Percentiles rank a stretch among this genome's conserved stretches.
phyloP scores from a whole-genome alignment of 35 echinoderm and acorn worm genomes.

The Ophiothrix spiculata region DNA sequence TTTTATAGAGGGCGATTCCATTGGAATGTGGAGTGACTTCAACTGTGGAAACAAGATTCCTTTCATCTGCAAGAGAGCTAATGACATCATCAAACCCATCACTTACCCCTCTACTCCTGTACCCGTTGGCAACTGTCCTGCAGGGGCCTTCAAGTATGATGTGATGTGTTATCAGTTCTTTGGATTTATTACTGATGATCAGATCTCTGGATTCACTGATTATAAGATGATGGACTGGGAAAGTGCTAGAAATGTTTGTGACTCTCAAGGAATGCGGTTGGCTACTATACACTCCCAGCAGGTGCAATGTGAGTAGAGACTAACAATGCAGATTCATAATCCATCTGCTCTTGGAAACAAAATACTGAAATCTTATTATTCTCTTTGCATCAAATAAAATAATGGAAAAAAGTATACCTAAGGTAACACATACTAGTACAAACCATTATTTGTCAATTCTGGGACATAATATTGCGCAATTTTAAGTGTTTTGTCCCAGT shows the following conservation, averaged over 20 bases:
- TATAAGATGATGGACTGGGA: no score
- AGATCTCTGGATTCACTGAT: no score
- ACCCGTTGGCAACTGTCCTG: conserved; percentile 60
- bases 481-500: no score
- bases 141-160: conserved; percentile 53
- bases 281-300: conserved; percentile 62
- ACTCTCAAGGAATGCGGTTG: conserved; percentile 35
- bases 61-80: conserved; percentile 72
- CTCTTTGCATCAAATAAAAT: no score
- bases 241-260: conserved; percentile 57
- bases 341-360: no score
- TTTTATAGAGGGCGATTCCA: not conserved
- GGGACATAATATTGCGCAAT: no score
- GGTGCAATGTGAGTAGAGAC: conserved; percentile 69
- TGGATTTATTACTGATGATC: conserved; percentile 32
- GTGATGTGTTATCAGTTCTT: conserved; percentile 60
- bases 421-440: no score
- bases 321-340: no score
- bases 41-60: conserved; percentile 76
- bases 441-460: no score
- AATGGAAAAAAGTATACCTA: no score
- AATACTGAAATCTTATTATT: no score
- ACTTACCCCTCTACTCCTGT: conserved; percentile 50
- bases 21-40: conserved; percentile 66
- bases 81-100: conserved; percentile 24